Base-by-base conservation (phyloP, 2,113 vertebrate species). In the Cyanistes caeruleus region DNA sequence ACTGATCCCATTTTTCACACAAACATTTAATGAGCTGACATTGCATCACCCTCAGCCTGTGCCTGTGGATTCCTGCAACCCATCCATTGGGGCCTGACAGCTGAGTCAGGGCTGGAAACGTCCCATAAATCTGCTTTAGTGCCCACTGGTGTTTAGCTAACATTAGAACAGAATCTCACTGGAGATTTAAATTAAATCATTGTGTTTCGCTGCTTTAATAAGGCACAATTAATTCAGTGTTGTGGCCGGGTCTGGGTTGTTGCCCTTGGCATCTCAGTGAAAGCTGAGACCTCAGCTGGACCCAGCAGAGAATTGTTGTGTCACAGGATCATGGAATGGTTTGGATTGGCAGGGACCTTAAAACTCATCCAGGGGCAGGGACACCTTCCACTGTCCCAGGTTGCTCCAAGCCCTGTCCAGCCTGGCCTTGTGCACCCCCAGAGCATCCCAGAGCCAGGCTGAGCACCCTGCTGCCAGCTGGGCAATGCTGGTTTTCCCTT, bases 401-500 rank as follows among this genome's bases (percentile, higher is more conserved):
- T 0, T 31, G n/a, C 53, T 53, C 53, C 69, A 28, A 52, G 23
- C 11, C 59, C 8, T 1, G 2, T 46, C 33, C 87, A 75, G 2
- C 33, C 51, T 37, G 31, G 76, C 51, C 68, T 20, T 2, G 62
- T n/a, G n/a, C n/a, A n/a, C n/a, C 49, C 55, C 67, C 51, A 6
- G 9, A 44, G 39, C 44, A 41, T 5, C 56, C 53, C 77, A n/a
- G n/a, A 24, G 16, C 63, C 53, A 49, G 53, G 55, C 87, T 89
- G 60, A 75, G 52, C 37, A 37, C 72, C 41, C 27, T 24, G 15
- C 62, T 41, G 37, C 35, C n/a, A 62, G 6, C n/a, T 31, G 1
- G 5, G 16, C 35, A 28, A 8, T 0, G 14, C 37, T 84, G 31
- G 2, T 0, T 31, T 52, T 44, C 35, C 23, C 0, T 22, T 41